Percentiles rank a stretch among this genome's conserved stretches.
These are phyloP conservation scores for Camptogramma bilineatum DNA, from an alignment of 2,888 invertebrate species.

Conservation along the genomic window DNA sequence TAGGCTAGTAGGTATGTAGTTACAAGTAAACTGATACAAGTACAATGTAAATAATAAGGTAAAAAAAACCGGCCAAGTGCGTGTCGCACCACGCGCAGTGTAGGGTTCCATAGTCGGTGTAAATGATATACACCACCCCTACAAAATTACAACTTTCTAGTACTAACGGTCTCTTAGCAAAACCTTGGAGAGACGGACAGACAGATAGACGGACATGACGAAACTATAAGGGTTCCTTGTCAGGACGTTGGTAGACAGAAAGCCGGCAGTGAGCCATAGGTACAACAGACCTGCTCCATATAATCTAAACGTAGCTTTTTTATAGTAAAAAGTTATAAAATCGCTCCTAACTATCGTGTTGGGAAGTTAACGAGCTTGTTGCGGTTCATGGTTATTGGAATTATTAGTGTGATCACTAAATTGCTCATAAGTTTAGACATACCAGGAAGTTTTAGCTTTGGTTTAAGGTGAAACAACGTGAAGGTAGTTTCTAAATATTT, in stretches of 20 bases:
- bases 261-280: not conserved
- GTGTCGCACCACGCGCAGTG: too few relatives aligned
- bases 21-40: too few relatives aligned
- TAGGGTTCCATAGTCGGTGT: too few relatives aligned
- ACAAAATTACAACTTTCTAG: too few relatives aligned
- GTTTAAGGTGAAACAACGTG: not conserved
- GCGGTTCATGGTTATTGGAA: constrained; percentile 58
- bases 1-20: not conserved
- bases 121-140: too few relatives aligned
- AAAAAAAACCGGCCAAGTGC: too few relatives aligned
- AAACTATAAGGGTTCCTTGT: too few relatives aligned
- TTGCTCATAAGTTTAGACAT: constrained; percentile 42
- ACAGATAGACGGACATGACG: too few relatives aligned
- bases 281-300: not conserved
- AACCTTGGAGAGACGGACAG: too few relatives aligned
- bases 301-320: constrained; percentile 43
- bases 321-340: constrained; percentile 66
- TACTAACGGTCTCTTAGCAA: too few relatives aligned
- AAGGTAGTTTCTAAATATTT: too few relatives aligned
- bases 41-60: too few relatives aligned
- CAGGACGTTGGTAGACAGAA: not conserved
- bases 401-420: constrained; percentile 54
- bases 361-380: constrained; percentile 72
- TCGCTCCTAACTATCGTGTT: constrained; percentile 71
- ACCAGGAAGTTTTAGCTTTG: constrained; percentile 14